phyloP scores from a whole-genome alignment of 2,113 vertebrate genomes.

The Leptodactylus fuscus region DNA sequence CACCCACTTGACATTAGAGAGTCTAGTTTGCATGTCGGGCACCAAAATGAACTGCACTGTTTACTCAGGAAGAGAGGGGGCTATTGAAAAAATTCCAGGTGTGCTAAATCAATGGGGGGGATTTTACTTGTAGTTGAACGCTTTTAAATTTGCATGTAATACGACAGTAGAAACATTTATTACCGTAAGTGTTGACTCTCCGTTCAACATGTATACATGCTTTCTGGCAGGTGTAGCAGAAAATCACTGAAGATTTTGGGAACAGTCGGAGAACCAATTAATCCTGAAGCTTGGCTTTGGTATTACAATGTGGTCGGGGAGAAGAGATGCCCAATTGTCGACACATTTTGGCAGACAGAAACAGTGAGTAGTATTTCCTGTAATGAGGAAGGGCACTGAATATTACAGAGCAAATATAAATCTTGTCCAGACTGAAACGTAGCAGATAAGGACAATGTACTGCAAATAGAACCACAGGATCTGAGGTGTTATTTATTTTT shows the following conservation, averaged over 20 bases:
- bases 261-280: constrained; percentile 95
- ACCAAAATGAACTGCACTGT: too few relatives aligned
- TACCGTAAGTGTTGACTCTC: too few relatives aligned
- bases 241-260: constrained; percentile 90
- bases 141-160: too few relatives aligned
- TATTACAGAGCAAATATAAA: not conserved
- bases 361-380: constrained; percentile 77
- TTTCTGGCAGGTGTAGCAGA: constrained; percentile 81
- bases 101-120: too few relatives aligned
- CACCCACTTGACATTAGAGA: too few relatives aligned
- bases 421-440: not conserved
- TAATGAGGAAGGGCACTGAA: not conserved
- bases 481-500: too few relatives aligned
- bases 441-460: not conserved
- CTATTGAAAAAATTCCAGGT: too few relatives aligned
- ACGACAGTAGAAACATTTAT: too few relatives aligned
- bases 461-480: too few relatives aligned
- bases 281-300: constrained; percentile 98
- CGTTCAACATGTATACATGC: not conserved
- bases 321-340: constrained; percentile 88
- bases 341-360: constrained; percentile 99
- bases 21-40: too few relatives aligned
- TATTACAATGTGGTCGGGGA: constrained; percentile 92
- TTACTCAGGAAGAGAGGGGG: too few relatives aligned
- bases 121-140: too few relatives aligned